These are phyloP conservation scores for Euwallacea fornicatus DNA, from an alignment of 1,140 invertebrate genomes.

Conservation along the genomic window DNA sequence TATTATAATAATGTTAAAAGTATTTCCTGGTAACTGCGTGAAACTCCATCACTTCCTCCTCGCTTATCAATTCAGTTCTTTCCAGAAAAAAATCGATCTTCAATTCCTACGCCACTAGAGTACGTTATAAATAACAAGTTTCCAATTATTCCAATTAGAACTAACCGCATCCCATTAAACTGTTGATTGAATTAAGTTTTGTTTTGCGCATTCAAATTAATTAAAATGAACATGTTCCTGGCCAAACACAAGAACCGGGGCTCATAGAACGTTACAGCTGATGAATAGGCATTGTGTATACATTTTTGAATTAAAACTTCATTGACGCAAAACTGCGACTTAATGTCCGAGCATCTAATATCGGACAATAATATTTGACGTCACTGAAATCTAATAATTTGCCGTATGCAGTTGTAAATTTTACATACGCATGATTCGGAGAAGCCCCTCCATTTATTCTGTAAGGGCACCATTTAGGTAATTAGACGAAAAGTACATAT, in stretches of 20 bases:
- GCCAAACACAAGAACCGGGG: background rate
- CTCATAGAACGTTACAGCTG: background rate
- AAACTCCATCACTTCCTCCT: too few relatives aligned
- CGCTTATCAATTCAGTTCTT: too few relatives aligned
- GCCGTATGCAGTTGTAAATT: background rate
- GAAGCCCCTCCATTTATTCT: background rate
- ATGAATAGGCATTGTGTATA: background rate
- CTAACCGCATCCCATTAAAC: too few relatives aligned
- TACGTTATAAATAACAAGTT: too few relatives aligned
- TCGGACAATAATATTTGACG: background rate
- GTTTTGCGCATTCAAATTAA: background rate
- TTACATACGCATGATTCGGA: background rate
- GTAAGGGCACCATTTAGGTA: background rate
- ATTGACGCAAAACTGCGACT: background rate
- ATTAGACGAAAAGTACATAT: background rate
- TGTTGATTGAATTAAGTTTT: background rate
- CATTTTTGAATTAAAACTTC: background rate
- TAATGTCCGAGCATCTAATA: too few relatives aligned
- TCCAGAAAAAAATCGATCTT: too few relatives aligned
- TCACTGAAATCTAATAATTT: background rate
- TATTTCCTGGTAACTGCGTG: too few relatives aligned
- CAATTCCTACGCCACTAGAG: too few relatives aligned
- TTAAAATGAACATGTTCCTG: background rate
- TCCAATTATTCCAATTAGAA: too few relatives aligned
- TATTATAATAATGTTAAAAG: too few relatives aligned